Conservation (phyloP, 1,140 invertebrate genomes). For the Philopotamus ludificatus region DNA sequence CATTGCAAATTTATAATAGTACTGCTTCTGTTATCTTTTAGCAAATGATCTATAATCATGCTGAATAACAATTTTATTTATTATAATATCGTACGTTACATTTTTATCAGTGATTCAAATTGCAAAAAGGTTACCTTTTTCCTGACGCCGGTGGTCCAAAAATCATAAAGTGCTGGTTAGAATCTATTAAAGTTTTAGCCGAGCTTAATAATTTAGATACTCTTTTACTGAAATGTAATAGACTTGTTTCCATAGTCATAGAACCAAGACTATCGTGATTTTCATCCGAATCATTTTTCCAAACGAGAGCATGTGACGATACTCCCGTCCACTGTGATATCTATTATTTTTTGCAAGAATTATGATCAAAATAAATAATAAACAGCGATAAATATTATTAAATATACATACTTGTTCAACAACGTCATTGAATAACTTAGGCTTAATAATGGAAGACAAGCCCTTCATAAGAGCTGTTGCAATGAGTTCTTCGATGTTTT, state of each 20-base stretch:
- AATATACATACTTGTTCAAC: constrained; percentile 46
- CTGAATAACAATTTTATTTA: constrained; percentile 47
- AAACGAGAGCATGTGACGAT: constrained; percentile 36
- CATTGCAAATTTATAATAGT: constrained; percentile 50
- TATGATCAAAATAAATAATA: too few species aligned
- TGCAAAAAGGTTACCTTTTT: constrained; percentile 32
- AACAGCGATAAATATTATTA: background rate
- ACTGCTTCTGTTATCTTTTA: constrained; percentile 47
- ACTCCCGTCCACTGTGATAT: constrained; percentile 38
- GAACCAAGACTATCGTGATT: constrained; percentile 21
- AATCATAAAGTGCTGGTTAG: constrained; percentile 37
- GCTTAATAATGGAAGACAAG: constrained; percentile 45
- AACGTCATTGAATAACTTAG: constrained; percentile 45
- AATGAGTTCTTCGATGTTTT: constrained; percentile 47
- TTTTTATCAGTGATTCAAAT: background rate
- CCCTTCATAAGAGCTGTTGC: constrained; percentile 47
- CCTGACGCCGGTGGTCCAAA: constrained; percentile 36
- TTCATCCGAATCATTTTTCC: constrained; percentile 18
- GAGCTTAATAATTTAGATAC: constrained; percentile 13
- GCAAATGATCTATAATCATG: constrained; percentile 47
- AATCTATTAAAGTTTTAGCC: constrained; percentile 29
- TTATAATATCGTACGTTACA: too few species aligned
- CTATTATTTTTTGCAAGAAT: too few species aligned
- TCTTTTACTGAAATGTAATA: constrained; percentile 31
- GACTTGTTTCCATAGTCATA: constrained; percentile 4